Conservation (phyloP, 1,140 invertebrate species). For the Cydia splendana region DNA sequence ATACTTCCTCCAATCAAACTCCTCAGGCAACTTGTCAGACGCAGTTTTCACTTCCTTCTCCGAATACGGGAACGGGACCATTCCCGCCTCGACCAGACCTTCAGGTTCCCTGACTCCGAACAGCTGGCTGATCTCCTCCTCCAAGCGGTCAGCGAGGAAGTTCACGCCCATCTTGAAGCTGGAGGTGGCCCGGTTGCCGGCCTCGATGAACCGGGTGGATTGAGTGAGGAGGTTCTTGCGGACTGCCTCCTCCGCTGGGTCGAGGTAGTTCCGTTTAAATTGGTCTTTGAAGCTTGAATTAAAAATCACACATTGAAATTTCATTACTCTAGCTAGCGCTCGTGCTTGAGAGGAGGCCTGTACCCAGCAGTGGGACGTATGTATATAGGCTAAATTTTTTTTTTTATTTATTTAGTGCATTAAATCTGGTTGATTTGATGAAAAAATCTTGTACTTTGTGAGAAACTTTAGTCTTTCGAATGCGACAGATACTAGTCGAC, state of each 20-base stretch:
- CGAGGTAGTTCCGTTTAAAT: conserved; percentile 51
- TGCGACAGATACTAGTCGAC: no score
- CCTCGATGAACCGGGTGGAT: conserved; percentile 48
- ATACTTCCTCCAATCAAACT: conserved; percentile 60
- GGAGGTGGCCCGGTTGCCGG: conserved; percentile 58
- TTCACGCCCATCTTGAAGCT: conserved; percentile 48
- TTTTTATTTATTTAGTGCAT: no score
- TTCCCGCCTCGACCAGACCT: background rate
- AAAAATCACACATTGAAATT: no score
- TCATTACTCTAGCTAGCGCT: no score
- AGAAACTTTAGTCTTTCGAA: no score
- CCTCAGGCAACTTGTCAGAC: conserved; percentile 31
- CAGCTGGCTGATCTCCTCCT: conserved; percentile 47
- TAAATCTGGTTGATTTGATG: no score
- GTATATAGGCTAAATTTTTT: no score
- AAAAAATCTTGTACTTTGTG: no score
- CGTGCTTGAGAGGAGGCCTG: no score
- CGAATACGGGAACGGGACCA: conserved; percentile 49
- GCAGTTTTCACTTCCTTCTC: conserved; percentile 38
- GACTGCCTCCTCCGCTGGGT: conserved; percentile 56
- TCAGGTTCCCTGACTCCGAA: conserved; percentile 35
- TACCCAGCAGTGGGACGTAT: no score
- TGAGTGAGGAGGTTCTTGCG: conserved; percentile 60
- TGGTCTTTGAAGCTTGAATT: conserved; percentile 49
- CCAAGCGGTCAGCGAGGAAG: conserved; percentile 54